A percentile compares a stretch with the other conserved stretches of the same genome.
Conservation (phyloP, 2,888 invertebrate genomes). For the Ditylenchus weischeri region DNA sequence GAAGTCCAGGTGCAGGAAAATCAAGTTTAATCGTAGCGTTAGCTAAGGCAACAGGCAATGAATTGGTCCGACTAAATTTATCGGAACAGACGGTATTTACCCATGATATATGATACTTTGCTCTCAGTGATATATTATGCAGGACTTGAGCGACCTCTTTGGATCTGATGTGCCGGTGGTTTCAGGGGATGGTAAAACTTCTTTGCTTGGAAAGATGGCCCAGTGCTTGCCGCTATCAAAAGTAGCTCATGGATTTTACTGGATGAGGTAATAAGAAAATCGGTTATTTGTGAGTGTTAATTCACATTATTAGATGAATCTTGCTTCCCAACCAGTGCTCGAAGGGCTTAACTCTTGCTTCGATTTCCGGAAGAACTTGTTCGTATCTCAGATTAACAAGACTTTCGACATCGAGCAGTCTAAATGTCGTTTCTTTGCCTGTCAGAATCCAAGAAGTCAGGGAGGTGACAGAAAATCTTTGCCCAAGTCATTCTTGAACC, state of each 20-base stretch:
- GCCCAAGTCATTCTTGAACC: constrained; percentile 89
- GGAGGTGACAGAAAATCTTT: constrained; percentile 92
- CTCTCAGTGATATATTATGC: constrained; percentile 18
- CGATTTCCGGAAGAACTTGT: constrained; percentile 93
- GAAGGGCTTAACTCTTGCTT: constrained; percentile 97
- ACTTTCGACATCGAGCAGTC: constrained; percentile 60
- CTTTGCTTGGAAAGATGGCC: constrained; percentile 94
- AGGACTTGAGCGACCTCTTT: constrained; percentile 93
- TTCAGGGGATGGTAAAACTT: constrained; percentile 71
- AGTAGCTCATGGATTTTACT: constrained; percentile 90
- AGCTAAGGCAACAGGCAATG: constrained; percentile 78
- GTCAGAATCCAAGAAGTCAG: constrained; percentile 92
- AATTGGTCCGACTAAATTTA: constrained; percentile 86
- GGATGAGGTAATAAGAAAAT: constrained; percentile 71
- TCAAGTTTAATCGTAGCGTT: constrained; percentile 87
- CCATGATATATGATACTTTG: background rate
- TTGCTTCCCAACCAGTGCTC: constrained; percentile 94
- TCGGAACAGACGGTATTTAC: constrained; percentile 89
- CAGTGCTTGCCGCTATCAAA: constrained; percentile 84
- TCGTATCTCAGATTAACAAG: constrained; percentile 85
- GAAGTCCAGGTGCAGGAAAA: constrained; percentile 92
- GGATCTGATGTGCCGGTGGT: constrained; percentile 94
- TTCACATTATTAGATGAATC: constrained; percentile 70
- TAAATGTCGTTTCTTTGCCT: constrained; percentile 82
- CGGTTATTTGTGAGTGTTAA: background rate